Base-by-base conservation (phyloP, 2,888 invertebrate genomes). In the Diarsia mendica region DNA sequence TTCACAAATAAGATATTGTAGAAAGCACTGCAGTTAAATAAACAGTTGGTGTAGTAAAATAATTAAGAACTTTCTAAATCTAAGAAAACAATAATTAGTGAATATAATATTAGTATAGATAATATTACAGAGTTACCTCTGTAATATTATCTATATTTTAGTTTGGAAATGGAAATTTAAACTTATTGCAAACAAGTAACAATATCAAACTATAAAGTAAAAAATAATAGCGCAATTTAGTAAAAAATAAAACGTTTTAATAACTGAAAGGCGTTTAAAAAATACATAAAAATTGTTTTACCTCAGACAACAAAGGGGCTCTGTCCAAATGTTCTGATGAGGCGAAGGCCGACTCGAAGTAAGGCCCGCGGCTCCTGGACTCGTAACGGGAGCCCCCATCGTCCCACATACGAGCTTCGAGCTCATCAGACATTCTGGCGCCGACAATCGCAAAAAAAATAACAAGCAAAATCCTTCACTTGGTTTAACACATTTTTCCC, bases 371-470 rank as follows among this genome's bases (percentile, higher is more conserved):
- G 72, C 90, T 90, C 69, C 94, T 89, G 78, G 93, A 90, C 80
- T 96, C 95, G 85, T 94, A 96, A 76, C 94, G 90, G 64, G 95
- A 93, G 70, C 92, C 92, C 51, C 92, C 95, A 69, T 96, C 96
- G 66, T 96, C 96, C 96, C 96, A 96, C 96, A 96, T 96, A 87
- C 95, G 93, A 78, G 96, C 96, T 84, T 96, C 96, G 15, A 95
- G 91, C 90, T 96, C 96, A 90, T 96, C 96, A 96, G 96, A 96
- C 96, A 96, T 96, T 89, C 95, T 95, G 96, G 96, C 95, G 95
- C 95, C 95, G 85, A 79, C 78, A 61, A 77, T 84, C 83, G 85
- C 88, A 51, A 83, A 87, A 83, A 82, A 83, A 85, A 44, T 44
- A 63, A 74, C 72, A 81, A 85, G 75, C 72, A 81, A 83, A 80